Evolutionary conservation across 2,888 invertebrate species (phyloP).

Genomic region (Aethes cnicana): DNA sequence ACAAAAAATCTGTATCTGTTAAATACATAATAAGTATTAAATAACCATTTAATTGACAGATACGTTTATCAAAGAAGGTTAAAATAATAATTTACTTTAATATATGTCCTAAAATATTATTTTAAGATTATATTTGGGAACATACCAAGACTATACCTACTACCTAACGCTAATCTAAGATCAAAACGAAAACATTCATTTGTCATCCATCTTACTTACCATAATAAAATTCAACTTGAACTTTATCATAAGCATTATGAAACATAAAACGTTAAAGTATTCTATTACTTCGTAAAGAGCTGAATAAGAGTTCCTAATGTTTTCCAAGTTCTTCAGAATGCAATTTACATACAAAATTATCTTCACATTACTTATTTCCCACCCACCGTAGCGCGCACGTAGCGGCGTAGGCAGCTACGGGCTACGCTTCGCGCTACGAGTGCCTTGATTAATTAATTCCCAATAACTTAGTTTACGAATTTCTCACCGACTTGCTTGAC

Average conservation of each 20-base stretch:
- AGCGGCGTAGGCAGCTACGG: too few species aligned
- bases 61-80: too few species aligned
- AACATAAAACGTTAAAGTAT: conserved; percentile 1
- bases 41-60: too few species aligned
- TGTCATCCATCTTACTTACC: too few species aligned
- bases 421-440: conserved; percentile 24
- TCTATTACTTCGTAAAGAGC: conserved; percentile 21
- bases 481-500: conserved; percentile 25
- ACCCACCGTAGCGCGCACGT: conserved; percentile 29
- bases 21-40: too few species aligned
- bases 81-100: too few species aligned
- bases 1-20: too few species aligned
- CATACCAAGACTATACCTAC: too few species aligned
- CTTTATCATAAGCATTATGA: not conserved
- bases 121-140: too few species aligned
- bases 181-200: too few species aligned
- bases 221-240: conserved; percentile 5
- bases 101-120: too few species aligned
- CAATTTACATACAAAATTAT: conserved; percentile 34
- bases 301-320: conserved; percentile 16
- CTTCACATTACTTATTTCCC: conserved; percentile 20
- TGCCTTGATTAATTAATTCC: conserved; percentile 43
- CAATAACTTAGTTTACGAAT: conserved; percentile 34
- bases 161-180: too few species aligned
- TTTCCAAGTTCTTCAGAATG: conserved; percentile 27